These are phyloP conservation scores for Catocala sponsa DNA, from an alignment of 2,888 invertebrate genomes.

Conservation along the genomic window DNA sequence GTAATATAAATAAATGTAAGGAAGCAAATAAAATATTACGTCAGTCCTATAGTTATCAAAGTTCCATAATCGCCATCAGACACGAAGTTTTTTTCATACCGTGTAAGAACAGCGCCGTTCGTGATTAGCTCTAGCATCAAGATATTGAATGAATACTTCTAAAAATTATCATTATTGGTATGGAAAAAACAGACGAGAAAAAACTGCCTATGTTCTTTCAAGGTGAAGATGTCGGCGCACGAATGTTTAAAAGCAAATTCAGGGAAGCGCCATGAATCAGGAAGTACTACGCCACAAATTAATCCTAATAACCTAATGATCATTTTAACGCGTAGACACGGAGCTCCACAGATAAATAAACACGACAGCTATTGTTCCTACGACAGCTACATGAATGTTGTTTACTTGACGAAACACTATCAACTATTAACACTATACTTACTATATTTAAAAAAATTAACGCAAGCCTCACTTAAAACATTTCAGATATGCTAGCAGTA, in stretches of 20 bases:
- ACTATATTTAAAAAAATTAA: too few species aligned
- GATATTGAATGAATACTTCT: slow-evolving; percentile 81
- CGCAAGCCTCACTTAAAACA: not conserved
- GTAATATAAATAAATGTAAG: slow-evolving; percentile 59
- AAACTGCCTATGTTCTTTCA: slow-evolving; percentile 79
- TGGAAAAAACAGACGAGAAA: slow-evolving; percentile 75
- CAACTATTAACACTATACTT: too few species aligned
- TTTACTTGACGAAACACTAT: slow-evolving; percentile 25
- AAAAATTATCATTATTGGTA: slow-evolving; percentile 79
- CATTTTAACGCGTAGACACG: slow-evolving; percentile 50
- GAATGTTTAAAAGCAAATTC: slow-evolving; percentile 75
- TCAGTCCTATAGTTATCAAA: slow-evolving; percentile 71
- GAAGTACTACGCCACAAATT: slow-evolving; percentile 72
- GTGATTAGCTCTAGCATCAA: slow-evolving; percentile 78
- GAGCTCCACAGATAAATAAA: slow-evolving; percentile 41
- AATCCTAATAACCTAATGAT: slow-evolving; percentile 69
- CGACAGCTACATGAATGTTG: slow-evolving; percentile 25
- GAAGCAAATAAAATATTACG: slow-evolving; percentile 69
- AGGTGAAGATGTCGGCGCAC: slow-evolving; percentile 82
- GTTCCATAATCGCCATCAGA: slow-evolving; percentile 67
- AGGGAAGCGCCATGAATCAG: slow-evolving; percentile 80
- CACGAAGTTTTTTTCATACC: slow-evolving; percentile 62
- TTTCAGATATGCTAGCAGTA: not conserved
- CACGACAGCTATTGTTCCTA: slow-evolving; percentile 30
- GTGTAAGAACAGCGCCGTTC: slow-evolving; percentile 71